phyloP scores from a whole-genome alignment of 2,113 vertebrate genomes.

The Lepus europaeus region DNA sequence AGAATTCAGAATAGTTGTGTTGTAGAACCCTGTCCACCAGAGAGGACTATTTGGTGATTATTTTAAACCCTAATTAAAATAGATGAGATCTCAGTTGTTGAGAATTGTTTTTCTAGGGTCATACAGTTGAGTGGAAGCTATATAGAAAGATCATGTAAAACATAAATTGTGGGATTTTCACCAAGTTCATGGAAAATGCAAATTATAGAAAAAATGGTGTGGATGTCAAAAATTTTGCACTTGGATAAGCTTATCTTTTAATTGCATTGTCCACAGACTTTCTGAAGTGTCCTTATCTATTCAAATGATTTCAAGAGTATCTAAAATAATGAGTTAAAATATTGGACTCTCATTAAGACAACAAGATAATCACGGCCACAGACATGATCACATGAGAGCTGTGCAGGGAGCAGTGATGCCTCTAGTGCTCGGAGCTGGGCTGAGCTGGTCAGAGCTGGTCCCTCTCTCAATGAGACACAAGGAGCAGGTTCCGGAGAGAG shows the following conservation, averaged over 20 bases:
- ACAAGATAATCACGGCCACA: not conserved
- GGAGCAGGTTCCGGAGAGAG: not conserved
- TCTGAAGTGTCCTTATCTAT: not conserved
- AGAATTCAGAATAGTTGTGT: not conserved
- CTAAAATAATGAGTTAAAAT: conserved; percentile 38
- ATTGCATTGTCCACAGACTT: too few species aligned
- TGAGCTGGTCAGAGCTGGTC: not conserved
- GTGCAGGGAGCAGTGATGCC: not conserved
- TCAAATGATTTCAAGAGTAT: conserved; percentile 42
- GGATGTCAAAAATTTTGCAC: too few species aligned
- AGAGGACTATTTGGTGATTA: not conserved
- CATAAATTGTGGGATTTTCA: not conserved
- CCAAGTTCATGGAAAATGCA: too few species aligned
- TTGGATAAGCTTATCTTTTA: too few species aligned
- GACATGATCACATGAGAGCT: not conserved
- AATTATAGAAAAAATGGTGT: too few species aligned
- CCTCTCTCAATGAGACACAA: not conserved
- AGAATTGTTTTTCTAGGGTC: conserved; percentile 43
- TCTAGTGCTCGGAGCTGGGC: accelerated
- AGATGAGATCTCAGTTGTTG: conserved; percentile 12
- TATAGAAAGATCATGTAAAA: conserved; percentile 20
- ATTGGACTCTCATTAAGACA: conserved; percentile 12
- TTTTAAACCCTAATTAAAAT: conserved; percentile 41
- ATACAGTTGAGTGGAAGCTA: conserved; percentile 58
- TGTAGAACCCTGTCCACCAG: not conserved